Percentiles rank a stretch among this genome's conserved stretches.
Evolutionary conservation across 2,797 vertebrate species (phyloP).

Genomic region (Mionectes olivaceus): DNA sequence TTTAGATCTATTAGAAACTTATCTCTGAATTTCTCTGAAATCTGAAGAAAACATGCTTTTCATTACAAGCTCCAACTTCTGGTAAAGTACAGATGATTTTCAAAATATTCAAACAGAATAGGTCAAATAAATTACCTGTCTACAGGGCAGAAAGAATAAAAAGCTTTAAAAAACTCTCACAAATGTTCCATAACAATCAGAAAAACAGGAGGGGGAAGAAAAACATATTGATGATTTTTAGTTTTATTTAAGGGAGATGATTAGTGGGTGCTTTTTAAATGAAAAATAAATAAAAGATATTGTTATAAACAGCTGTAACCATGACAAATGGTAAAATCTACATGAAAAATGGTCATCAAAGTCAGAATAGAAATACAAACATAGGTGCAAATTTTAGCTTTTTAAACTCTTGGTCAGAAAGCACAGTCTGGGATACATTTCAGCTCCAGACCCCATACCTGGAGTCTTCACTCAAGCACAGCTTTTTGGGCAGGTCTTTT

Average conservation of each 20-base stretch:
- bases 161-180: not conserved
- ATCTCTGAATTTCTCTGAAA: not conserved
- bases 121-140: not conserved
- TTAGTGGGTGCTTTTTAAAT: not conserved
- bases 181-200: not conserved
- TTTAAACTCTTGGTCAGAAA: not conserved
- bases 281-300: not conserved
- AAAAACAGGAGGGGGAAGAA: accelerated
- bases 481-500: not conserved
- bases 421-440: not conserved
- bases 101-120: not conserved
- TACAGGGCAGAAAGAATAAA: not conserved
- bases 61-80: not conserved
- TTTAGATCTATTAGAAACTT: not conserved
- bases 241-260: not conserved
- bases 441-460: not conserved
- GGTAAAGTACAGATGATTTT: not conserved
- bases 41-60: not conserved
- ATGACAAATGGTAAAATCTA: not conserved
- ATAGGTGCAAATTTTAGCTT: not conserved
- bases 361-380: not conserved
- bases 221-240: not conserved
- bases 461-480: not conserved
- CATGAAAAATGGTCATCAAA: not conserved
- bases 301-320: not conserved